Percentiles rank a stretch among this genome's conserved stretches.
Conservation (phyloP, 1,140 invertebrate genomes). For the Brachionus sp. region DNA sequence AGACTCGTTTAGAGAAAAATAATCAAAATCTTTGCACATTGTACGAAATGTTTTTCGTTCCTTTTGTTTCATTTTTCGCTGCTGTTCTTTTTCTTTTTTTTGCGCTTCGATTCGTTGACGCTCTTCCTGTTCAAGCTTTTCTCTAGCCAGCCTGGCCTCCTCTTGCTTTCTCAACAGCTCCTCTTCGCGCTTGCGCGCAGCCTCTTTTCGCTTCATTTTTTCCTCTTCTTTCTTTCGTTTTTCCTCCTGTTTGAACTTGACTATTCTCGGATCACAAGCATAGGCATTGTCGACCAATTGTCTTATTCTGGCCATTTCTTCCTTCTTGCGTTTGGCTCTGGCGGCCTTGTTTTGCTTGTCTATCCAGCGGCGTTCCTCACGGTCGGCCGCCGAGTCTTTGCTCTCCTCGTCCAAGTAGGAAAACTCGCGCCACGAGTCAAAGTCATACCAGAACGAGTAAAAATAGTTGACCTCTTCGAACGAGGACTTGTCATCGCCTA, state of each 20-base stretch:
- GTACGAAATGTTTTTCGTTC: slow-evolving; percentile 78
- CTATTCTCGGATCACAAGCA: slow-evolving; percentile 84
- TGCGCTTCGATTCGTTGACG: slow-evolving; percentile 77
- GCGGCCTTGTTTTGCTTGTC: slow-evolving; percentile 94
- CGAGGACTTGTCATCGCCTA: slow-evolving; percentile 71
- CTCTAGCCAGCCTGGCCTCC: slow-evolving; percentile 49
- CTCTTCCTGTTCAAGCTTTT: slow-evolving; percentile 63
- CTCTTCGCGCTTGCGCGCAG: slow-evolving; percentile 51
- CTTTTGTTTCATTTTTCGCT: slow-evolving; percentile 57
- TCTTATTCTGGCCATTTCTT: slow-evolving; percentile 86
- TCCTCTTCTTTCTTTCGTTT: slow-evolving; percentile 81
- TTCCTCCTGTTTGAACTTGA: slow-evolving; percentile 85
- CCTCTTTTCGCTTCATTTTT: slow-evolving; percentile 84
- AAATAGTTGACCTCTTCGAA: slow-evolving; percentile 63
- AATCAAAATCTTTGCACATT: slow-evolving; percentile 76
- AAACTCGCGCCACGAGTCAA: slow-evolving; percentile 97
- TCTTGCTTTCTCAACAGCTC: slow-evolving; percentile 61
- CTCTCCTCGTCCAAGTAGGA: slow-evolving; percentile 99
- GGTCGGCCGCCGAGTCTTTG: slow-evolving; percentile 89
- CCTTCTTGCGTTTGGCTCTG: slow-evolving; percentile 85
- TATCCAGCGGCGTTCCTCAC: slow-evolving; percentile 91
- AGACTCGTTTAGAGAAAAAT: slow-evolving; percentile 71
- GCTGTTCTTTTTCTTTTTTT: slow-evolving; percentile 72
- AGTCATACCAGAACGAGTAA: slow-evolving; percentile 74
- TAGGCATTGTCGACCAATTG: slow-evolving; percentile 84